phyloP scores from a whole-genome alignment of 2,888 invertebrate species.

The Philereme vetulata region DNA sequence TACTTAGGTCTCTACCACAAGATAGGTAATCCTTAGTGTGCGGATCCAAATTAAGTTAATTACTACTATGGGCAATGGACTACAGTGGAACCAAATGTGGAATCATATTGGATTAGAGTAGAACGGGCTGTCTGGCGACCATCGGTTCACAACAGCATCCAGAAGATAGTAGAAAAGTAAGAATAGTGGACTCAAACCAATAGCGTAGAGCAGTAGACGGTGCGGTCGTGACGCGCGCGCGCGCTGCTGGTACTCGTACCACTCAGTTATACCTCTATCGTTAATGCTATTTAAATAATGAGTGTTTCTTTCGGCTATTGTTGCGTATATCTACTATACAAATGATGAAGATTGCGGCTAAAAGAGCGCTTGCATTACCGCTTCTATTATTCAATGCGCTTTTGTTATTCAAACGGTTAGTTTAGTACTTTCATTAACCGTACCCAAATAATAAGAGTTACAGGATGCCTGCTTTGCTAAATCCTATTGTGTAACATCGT shows the following conservation, averaged over 20 bases:
- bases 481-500: too few relatives aligned
- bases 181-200: not conserved
- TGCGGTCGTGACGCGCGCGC: conserved; percentile 1
- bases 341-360: not conserved
- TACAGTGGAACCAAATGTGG: too few relatives aligned
- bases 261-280: not conserved
- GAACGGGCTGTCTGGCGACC: too few relatives aligned
- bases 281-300: not conserved
- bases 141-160: too few relatives aligned
- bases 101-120: too few relatives aligned
- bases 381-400: not conserved
- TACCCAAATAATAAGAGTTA: not conserved
- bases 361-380: conserved; percentile 1
- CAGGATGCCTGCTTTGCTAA: too few relatives aligned
- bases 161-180: too few relatives aligned
- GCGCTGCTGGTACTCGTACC: not conserved
- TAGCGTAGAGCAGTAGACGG: not conserved
- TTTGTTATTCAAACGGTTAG: not conserved
- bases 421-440: not conserved
- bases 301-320: conserved; percentile 1
- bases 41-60: too few relatives aligned
- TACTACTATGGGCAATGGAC: too few relatives aligned
- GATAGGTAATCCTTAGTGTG: too few relatives aligned
- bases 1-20: too few relatives aligned
- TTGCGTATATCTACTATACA: not conserved